These are phyloP conservation scores for Cydia splendana DNA, from an alignment of 1,140 invertebrate genomes.

Conservation along the genomic window DNA sequence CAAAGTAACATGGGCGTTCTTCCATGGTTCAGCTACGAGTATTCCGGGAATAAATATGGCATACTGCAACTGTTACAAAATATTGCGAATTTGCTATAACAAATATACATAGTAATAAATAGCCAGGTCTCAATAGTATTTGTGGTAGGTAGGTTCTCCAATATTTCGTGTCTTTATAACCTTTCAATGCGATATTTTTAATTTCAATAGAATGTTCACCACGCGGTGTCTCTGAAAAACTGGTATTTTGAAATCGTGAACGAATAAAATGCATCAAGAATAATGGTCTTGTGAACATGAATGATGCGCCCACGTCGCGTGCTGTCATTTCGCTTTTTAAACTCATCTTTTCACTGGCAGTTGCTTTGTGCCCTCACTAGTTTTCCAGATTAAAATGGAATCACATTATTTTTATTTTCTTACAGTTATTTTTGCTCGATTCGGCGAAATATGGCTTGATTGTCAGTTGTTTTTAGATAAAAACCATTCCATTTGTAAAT, in stretches of 20 bases:
- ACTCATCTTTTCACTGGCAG: neutral
- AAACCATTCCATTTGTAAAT: no score
- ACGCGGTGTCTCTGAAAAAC: neutral
- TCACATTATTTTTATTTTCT: neutral
- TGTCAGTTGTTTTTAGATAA: neutral
- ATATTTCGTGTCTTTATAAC: no score
- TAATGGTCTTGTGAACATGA: conserved; percentile 25
- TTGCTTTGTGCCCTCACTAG: neutral
- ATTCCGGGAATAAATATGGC: no score
- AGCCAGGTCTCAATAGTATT: no score
- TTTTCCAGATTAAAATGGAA: neutral
- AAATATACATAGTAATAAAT: no score
- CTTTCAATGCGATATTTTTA: neutral
- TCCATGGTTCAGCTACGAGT: no score
- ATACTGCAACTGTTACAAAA: no score
- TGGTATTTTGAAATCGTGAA: neutral
- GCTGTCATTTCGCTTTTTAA: conserved; percentile 4
- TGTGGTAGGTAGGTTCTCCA: no score
- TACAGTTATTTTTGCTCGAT: neutral
- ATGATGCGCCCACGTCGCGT: conserved; percentile 14
- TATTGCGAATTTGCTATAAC: no score
- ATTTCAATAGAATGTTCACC: neutral
- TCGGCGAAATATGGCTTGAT: neutral
- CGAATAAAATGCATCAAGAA: conserved; percentile 27
- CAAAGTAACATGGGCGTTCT: no score